Evolutionary conservation across 2,113 vertebrate genomes (phyloP), one percentile per base, ranked within the genome.

Genomic region (Psilopogon haemacephalus): DNA sequence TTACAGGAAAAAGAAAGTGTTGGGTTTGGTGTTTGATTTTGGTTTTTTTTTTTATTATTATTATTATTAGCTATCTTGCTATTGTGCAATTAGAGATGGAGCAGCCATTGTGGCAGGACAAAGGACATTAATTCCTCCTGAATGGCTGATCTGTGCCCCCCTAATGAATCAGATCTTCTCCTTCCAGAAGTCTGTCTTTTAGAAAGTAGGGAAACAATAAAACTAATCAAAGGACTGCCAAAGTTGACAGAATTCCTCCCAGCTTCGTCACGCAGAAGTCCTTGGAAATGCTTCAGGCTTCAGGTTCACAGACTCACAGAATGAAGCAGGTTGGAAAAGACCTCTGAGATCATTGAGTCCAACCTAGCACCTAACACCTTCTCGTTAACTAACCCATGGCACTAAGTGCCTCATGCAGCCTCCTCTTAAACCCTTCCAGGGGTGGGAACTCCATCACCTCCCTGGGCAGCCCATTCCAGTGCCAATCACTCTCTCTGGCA

Each of bases 201-300:
- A 63, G 79, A 70, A 63, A 67, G 27, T 30, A 79, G 1, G 50
- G 74, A 87, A 74, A 62, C 77, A 35, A 16, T 71, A 40, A 78
- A 89, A 83, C 19, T 67, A 69, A 83, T 88, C 82, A 86, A 91
- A 89, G 70, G 85, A 68, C 86, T 48, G 86, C 18, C 73, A 60
- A 33, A 79, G 73, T 93, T 94, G 85, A 67, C 42, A 35, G 90
- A 76, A 56, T 86, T 60, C 38, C 63, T 21, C 50, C 40, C 28
- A 33, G 32, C 87, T 88, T 77, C n/a, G 13, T 77, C 56, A 70
- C 23, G 56, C 65, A 60, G 24, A 87, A 84, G 72, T 64, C 89
- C 82, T 70, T 80, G 88, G 56, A 67, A 89, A 68, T 48, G 83
- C 60, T 63, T 16, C 68, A 80, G 82, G 40, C 64, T 12, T 72